These are phyloP conservation scores for Hyles vespertilio DNA, from an alignment of 1,140 invertebrate species.

Conservation along the genomic window DNA sequence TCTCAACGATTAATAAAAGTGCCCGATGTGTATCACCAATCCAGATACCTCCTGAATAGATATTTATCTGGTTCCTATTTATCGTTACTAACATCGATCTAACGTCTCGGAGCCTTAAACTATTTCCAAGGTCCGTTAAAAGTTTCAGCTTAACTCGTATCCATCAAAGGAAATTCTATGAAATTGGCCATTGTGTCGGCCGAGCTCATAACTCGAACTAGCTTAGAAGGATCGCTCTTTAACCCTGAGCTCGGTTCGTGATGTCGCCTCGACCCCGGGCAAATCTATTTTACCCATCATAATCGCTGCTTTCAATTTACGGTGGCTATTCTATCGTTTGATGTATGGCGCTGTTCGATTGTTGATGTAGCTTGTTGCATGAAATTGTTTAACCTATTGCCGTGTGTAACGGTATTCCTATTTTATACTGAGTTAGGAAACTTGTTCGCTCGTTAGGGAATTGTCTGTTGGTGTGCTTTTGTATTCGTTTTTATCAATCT, in stretches of 20 bases:
- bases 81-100: not conserved
- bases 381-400: not conserved
- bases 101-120: constrained; percentile 16
- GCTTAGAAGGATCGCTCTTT: constrained; percentile 57
- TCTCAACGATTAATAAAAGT: too few relatives aligned
- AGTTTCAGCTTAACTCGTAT: constrained; percentile 33
- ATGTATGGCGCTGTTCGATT: constrained; percentile 27
- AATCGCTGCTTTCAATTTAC: constrained; percentile 68
- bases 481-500: too few relatives aligned
- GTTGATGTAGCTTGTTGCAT: not conserved
- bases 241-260: constrained; percentile 57
- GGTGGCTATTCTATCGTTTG: constrained; percentile 48
- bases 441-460: too few relatives aligned
- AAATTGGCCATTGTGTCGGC: constrained; percentile 69
- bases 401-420: not conserved
- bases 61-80: not conserved
- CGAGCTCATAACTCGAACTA: constrained; percentile 58
- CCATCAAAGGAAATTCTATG: constrained; percentile 45
- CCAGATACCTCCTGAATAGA: too few relatives aligned
- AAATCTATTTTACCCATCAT: constrained; percentile 68
- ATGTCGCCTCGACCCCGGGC: constrained; percentile 62
- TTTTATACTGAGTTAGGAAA: not conserved
- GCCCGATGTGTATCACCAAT: too few relatives aligned
- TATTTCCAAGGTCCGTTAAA: constrained; percentile 29
- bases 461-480: too few relatives aligned